phyloP scores from a whole-genome alignment of 2,888 invertebrate species.

The Drosophila pseudotakahashii region DNA sequence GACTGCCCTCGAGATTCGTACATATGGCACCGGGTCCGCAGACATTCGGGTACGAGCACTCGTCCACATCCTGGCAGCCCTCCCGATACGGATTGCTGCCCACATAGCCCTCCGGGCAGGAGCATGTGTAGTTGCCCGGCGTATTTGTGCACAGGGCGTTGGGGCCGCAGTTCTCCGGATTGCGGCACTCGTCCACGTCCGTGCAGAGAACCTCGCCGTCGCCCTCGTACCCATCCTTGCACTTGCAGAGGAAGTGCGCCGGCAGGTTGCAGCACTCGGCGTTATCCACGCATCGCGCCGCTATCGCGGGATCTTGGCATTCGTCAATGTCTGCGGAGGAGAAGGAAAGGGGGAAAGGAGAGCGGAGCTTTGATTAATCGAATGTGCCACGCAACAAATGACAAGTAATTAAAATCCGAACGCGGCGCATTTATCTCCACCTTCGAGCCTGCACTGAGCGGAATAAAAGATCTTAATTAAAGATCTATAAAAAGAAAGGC shows the following conservation, averaged over 20 bases:
- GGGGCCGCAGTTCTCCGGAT: conserved; percentile 91
- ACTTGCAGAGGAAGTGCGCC: conserved; percentile 97
- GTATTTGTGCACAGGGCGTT: conserved; percentile 93
- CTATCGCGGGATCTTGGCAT: conserved; percentile 94
- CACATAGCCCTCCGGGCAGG: conserved; percentile 92
- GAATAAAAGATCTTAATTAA: not conserved
- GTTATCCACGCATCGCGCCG: conserved; percentile 94
- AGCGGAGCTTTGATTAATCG: conserved; percentile 59
- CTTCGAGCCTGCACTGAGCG: conserved; percentile 11
- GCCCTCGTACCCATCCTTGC: conserved; percentile 94
- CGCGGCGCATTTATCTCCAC: conserved; percentile 28
- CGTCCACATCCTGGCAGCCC: conserved; percentile 92
- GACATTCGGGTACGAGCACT: conserved; percentile 89
- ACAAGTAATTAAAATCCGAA: conserved; percentile 50
- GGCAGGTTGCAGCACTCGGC: conserved; percentile 98
- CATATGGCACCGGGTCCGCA: conserved; percentile 93
- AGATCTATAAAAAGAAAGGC: too few relatives aligned
- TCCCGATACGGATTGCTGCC: conserved; percentile 90
- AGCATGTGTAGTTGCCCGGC: conserved; percentile 94
- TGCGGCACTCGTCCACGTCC: conserved; percentile 95
- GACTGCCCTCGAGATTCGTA: conserved; percentile 91
- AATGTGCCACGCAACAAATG: conserved; percentile 52
- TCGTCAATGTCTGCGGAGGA: conserved; percentile 92
- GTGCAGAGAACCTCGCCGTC: conserved; percentile 94
- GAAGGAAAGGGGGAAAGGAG: conserved; percentile 9